Percentiles rank a stretch among this genome's conserved stretches.
Conservation (phyloP, 2,113 vertebrate species). For the Oncorhynchus kisutch region DNA sequence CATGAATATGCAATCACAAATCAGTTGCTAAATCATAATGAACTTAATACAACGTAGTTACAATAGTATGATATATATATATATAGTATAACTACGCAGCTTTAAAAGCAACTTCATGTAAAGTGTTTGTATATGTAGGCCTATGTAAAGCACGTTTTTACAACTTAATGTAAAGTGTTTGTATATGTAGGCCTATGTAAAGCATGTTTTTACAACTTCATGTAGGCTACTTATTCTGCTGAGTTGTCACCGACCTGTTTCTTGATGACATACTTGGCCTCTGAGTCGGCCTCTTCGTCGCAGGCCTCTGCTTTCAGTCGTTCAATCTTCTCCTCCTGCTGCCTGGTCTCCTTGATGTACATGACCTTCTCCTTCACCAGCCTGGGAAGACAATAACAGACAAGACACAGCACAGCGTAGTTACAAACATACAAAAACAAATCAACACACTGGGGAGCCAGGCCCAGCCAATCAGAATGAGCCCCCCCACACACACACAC, state of each 20-base stretch:
- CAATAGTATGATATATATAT: neutral
- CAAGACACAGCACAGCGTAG: conserved; percentile 11
- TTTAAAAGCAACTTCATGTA: too few relatives aligned
- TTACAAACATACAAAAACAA: neutral
- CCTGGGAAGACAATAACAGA: conserved; percentile 65
- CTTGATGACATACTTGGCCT: conserved; percentile 87
- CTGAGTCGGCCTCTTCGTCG: conserved; percentile 62
- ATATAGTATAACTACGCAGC: too few relatives aligned
- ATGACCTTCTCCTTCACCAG: conserved; percentile 88
- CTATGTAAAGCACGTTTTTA: too few relatives aligned
- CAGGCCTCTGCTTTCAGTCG: conserved; percentile 83
- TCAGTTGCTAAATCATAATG: too few relatives aligned
- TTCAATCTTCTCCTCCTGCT: conserved; percentile 92
- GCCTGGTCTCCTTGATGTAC: conserved; percentile 89
- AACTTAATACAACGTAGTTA: neutral
- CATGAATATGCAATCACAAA: too few relatives aligned
- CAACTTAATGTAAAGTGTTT: too few relatives aligned
- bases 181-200: too few relatives aligned
- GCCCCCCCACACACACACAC: too few relatives aligned
- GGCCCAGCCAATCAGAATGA: too few relatives aligned
- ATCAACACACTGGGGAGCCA: neutral
- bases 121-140: too few relatives aligned
- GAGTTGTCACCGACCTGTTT: conserved; percentile 79
- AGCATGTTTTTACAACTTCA: too few relatives aligned
- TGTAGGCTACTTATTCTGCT: neutral